phyloP scores from a whole-genome alignment of 2,888 invertebrate genomes.

The Cosmopolites sordidus region DNA sequence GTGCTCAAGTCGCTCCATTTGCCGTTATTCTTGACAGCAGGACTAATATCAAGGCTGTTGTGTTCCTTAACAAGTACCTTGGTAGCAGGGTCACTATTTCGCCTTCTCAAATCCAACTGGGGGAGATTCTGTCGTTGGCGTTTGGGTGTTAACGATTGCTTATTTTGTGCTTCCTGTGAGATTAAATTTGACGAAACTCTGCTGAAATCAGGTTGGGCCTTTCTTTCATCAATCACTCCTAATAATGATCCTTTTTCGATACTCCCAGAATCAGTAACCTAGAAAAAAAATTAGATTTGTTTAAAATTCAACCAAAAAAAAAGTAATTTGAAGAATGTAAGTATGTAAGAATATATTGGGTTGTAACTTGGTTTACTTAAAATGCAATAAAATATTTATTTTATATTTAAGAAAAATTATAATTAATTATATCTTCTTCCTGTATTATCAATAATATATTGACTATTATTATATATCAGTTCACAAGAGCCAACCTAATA shows the following conservation, averaged over 20 bases:
- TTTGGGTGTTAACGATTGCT: conserved; percentile 41
- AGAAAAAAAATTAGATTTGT: background rate
- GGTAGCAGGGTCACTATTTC: conserved; percentile 72
- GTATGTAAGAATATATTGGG: no score
- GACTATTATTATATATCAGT: background rate
- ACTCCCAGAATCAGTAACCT: conserved; percentile 29
- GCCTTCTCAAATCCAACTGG: conserved; percentile 55
- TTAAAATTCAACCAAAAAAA: no score
- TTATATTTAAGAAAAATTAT: no score
- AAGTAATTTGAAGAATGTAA: no score
- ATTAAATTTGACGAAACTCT: conserved; percentile 17
- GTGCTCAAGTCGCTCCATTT: conserved; percentile 54
- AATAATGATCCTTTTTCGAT: conserved; percentile 40
- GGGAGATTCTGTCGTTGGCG: conserved; percentile 40
- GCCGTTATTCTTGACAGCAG: conserved; percentile 53
- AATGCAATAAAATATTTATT: no score
- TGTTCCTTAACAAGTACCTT: conserved; percentile 46
- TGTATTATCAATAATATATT: background rate
- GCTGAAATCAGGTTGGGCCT: conserved; percentile 31
- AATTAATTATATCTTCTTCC: background rate
- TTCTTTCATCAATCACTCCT: conserved; percentile 46
- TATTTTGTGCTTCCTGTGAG: conserved; percentile 23
- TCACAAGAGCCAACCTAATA: no score
- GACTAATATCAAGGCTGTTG: conserved; percentile 46
- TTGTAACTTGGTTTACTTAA: no score